Evolutionary conservation across 2,888 invertebrate genomes (phyloP), one percentile per base, ranked within the genome.

Genomic region (Agrochola lychnidis): DNA sequence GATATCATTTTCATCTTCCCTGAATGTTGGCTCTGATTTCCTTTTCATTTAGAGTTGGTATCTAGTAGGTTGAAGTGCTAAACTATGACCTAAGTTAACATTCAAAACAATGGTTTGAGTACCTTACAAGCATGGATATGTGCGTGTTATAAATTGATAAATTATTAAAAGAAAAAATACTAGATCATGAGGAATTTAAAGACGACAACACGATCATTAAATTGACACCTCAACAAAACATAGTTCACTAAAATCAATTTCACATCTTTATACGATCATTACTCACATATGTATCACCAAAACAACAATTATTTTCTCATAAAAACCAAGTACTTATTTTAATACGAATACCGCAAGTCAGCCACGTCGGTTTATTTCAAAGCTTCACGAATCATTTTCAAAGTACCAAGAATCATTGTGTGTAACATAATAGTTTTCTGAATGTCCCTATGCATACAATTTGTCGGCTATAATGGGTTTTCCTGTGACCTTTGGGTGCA

Each of bases 401-500:
- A 64, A 78, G 77, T 73, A 80, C 66, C 70, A 72, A 72, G 72
- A 66, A 78, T 79, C 78, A 82, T 89, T 90, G 89, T 86, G 70
- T 81, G 73, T 51, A 78, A 86, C 72, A 92, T 90, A 93, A 93
- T 92, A 92, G 91, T 91, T 91, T 92, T 89, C 88, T 89, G 89
- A 90, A 89, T 88, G 84, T 85, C 80, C 88, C 87, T 88, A 88
- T 90, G 89, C 87, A 91, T 91, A 92, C 91, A 92, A 91, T 91
- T 92, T 92, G 88, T 89, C 86, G 87, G 89, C 82, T 81, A 78
- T 89, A 89, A 92, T 93, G 94, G 91, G 92, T 85, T 83, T 83
- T 89, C 90, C 78, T 90, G 92, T 92, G 93, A 94, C 96, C 96
- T 95, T 94, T 91, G 90, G 90, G 86, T 91, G 90, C 89, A 89